Evolutionary conservation across 2,888 invertebrate species (phyloP), one percentile per base, ranked within the genome.

Genomic region (Oligia strigilis): DNA sequence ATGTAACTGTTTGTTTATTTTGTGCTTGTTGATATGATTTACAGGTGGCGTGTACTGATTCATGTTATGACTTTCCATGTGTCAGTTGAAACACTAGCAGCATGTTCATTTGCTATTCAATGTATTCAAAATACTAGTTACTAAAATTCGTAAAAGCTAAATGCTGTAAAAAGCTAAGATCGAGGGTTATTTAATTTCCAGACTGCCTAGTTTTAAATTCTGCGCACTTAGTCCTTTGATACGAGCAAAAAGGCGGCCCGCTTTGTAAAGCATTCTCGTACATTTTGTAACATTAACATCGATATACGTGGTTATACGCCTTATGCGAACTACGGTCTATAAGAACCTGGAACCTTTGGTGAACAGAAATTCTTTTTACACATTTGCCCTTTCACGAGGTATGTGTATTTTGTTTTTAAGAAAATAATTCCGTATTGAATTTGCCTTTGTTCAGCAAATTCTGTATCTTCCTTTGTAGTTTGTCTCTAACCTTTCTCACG

Each of bases 131-230:
- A 40, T n/a, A 36, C 5, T 23, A 29, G 2, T 29, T 78, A 55
- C 23, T 13, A 5, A 23, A 14, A 11, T 17, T 75, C 9, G 1
- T 23, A 43, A 17, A 43, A 36, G 17, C 36, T 17, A 14, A 58
- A 40, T 11, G 11, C 36, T n/a, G 5, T 29, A 62, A 23, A 62
- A 83, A 40, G 29, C 36, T 65, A 58, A 19, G 13, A 49, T 60
- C 36, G 11, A 23, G 23, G 46, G 14, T 58, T 72, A 52, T 49
- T 84, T 36, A 80, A 58, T 36, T 64, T 72, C 49, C 64, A 58
- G 52, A 52, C 46, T 6, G 19, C 23, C 74, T 73, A 70, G 67
- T 70, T 82, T 84, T 69, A 60, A 81, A 82, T 82, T 82, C 82
- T 52, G 71, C 4, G 36, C 72, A 82, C 64, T 58, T 75, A 36